A percentile compares a stretch with the other conserved stretches of the same genome.
phyloP scores from a whole-genome alignment of 2,113 vertebrate species.

The Tragulus kanchil region DNA sequence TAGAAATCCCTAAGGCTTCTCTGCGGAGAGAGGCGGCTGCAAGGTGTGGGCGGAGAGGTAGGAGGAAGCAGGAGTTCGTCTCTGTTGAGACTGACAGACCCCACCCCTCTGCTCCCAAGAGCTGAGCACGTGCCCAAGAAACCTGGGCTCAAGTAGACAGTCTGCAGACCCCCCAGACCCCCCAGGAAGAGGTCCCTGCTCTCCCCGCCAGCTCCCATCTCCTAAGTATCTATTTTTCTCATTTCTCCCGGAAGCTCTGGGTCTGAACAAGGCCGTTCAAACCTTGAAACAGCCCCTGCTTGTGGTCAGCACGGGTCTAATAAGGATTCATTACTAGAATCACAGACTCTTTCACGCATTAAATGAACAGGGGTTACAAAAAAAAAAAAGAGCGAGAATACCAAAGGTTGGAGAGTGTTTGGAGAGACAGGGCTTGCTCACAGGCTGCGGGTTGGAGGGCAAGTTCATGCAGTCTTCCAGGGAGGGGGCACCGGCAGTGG shows the following conservation, averaged over 20 bases:
- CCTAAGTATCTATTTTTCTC: neutral
- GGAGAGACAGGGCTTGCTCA: neutral
- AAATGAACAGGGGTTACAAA: slow-evolving; percentile 79
- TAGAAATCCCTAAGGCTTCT: slow-evolving; percentile 69
- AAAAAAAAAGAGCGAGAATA: neutral
- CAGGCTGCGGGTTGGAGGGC: neutral
- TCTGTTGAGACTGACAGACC: neutral
- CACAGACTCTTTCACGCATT: slow-evolving; percentile 78
- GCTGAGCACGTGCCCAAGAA: neutral
- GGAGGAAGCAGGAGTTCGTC: neutral
- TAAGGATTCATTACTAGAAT: slow-evolving; percentile 80
- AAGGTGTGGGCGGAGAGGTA: slow-evolving; percentile 51
- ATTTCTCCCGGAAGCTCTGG: neutral
- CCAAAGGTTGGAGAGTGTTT: neutral
- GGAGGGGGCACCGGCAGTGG: neutral
- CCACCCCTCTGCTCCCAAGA: neutral
- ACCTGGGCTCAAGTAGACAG: neutral
- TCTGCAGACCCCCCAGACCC: neutral
- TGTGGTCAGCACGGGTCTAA: slow-evolving; percentile 70
- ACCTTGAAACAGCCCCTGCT: slow-evolving; percentile 74
- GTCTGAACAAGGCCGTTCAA: slow-evolving; percentile 47
- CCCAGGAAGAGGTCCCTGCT: neutral
- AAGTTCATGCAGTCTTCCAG: accelerated
- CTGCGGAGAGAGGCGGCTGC: slow-evolving; percentile 62
- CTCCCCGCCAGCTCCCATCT: neutral